These are phyloP conservation scores for Glossophaga mutica DNA, from an alignment of 2,797 vertebrate genomes.

Conservation along the genomic window DNA sequence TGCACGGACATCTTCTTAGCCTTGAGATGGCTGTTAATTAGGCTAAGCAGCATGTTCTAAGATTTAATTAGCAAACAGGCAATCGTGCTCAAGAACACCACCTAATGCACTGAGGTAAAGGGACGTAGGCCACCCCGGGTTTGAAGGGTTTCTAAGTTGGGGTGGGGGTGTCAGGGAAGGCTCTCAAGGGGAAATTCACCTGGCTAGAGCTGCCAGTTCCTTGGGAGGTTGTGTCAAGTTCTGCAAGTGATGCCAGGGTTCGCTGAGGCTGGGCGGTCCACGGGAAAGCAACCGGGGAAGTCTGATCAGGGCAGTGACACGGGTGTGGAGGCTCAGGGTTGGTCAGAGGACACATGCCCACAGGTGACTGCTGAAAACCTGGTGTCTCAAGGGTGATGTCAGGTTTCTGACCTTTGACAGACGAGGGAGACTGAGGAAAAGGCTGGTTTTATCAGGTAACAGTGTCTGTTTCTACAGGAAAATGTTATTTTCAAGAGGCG, in stretches of 20 bases:
- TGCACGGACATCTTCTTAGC: slow-evolving; percentile 57
- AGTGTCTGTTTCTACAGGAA: not conserved
- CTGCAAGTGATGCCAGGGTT: not conserved
- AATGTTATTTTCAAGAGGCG: not conserved
- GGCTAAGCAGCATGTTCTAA: slow-evolving; percentile 54
- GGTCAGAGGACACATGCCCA: not conserved
- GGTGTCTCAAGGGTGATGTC: accelerated
- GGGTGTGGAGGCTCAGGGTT: not conserved
- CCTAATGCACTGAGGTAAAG: slow-evolving; percentile 49
- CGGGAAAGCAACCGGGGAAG: slow-evolving; percentile 15
- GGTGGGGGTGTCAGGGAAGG: not conserved
- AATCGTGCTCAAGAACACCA: slow-evolving; percentile 49
- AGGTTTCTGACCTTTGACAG: not conserved
- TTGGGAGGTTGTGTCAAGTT: not conserved
- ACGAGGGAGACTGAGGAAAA: too few relatives aligned
- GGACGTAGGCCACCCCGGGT: not conserved
- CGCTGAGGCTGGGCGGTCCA: not conserved
- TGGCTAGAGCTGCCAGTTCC: not conserved
- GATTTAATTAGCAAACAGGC: slow-evolving; percentile 73
- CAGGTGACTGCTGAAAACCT: not conserved
- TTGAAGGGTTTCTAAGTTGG: not conserved
- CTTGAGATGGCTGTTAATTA: slow-evolving; percentile 45
- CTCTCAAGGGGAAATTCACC: not conserved
- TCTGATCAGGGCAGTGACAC: not conserved
- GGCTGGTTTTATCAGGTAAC: not conserved